Percentiles rank a stretch among this genome's conserved stretches.
phyloP scores from a whole-genome alignment of 2,888 invertebrate genomes.

The Hanleya hanleyi region DNA sequence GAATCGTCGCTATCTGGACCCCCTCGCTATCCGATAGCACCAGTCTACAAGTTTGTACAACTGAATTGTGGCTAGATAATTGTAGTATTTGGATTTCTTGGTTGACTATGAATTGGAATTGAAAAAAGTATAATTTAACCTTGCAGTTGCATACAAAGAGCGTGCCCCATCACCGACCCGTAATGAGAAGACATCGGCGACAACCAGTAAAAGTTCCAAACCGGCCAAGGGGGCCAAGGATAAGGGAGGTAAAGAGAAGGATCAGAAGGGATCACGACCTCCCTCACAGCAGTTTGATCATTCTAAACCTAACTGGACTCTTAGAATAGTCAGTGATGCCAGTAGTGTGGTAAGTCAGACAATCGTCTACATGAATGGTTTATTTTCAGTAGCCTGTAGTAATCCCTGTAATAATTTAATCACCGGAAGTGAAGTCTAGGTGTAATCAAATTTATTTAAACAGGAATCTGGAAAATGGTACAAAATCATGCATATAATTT shows the following conservation, averaged over 20 bases:
- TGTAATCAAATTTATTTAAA: too few relatives aligned
- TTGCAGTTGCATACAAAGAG: conserved; percentile 63
- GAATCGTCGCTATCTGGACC: too few relatives aligned
- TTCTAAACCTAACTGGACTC: conserved; percentile 70
- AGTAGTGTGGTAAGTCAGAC: conserved; percentile 58
- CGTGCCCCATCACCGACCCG: conserved; percentile 54
- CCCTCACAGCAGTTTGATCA: conserved; percentile 71
- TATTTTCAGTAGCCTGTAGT: not conserved
- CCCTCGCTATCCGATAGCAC: too few relatives aligned
- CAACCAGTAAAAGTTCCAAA: conserved; percentile 49
- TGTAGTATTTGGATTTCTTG: too few relatives aligned
- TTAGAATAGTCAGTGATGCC: conserved; percentile 70
- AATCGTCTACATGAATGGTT: not conserved
- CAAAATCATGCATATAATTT: too few relatives aligned
- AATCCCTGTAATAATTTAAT: too few relatives aligned
- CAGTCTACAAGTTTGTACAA: too few relatives aligned
- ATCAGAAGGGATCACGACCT: conserved; percentile 60
- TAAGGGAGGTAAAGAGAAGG: conserved; percentile 60
- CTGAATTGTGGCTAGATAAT: too few relatives aligned
- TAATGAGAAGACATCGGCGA: conserved; percentile 52
- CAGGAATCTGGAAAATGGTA: too few relatives aligned
- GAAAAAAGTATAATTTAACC: not conserved
- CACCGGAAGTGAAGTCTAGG: too few relatives aligned
- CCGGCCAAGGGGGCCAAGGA: conserved; percentile 61
- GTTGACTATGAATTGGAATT: too few relatives aligned